Evolutionary conservation across 2,113 vertebrate species (phyloP).

Genomic region (Varanus komodoensis): DNA sequence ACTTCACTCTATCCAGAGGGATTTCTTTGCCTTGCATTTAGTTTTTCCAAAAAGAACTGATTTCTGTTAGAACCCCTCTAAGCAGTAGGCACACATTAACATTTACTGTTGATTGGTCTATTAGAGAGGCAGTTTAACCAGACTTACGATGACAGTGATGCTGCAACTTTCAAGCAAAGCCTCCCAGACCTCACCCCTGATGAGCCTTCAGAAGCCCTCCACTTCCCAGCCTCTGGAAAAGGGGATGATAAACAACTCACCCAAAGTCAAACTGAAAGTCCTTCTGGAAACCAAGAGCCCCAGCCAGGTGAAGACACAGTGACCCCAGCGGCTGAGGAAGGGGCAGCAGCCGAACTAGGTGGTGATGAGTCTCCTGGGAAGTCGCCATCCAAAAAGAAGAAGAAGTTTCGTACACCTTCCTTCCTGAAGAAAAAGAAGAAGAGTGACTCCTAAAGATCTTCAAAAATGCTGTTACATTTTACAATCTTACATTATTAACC

Average conservation of each 20-base stretch:
- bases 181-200: slow-evolving; percentile 94
- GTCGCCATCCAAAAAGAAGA: slow-evolving; percentile 99
- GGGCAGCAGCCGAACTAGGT: slow-evolving; percentile 82
- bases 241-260: slow-evolving; percentile 70
- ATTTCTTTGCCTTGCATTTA: slow-evolving; percentile 2
- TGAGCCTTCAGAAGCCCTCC: slow-evolving; percentile 88
- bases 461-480: slow-evolving; percentile 72
- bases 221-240: slow-evolving; percentile 78
- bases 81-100: slow-evolving; percentile 1
- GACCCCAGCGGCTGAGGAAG: slow-evolving; percentile 79
- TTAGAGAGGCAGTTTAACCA: slow-evolving; percentile 85
- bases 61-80: fast-evolving
- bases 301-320: slow-evolving; percentile 66
- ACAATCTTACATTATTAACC: slow-evolving; percentile 79
- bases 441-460: slow-evolving; percentile 86
- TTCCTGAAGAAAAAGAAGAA: slow-evolving; percentile 99
- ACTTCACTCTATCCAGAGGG: not conserved
- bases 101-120: slow-evolving; percentile 53
- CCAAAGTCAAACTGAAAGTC: slow-evolving; percentile 59
- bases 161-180: slow-evolving; percentile 93
- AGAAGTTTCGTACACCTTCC: slow-evolving; percentile 98
- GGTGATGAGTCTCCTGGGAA: slow-evolving; percentile 97
- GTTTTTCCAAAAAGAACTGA: not conserved
- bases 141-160: slow-evolving; percentile 87
- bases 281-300: slow-evolving; percentile 75